phyloP scores from a whole-genome alignment of 2,888 invertebrate species.

The Halictus ligatus region DNA sequence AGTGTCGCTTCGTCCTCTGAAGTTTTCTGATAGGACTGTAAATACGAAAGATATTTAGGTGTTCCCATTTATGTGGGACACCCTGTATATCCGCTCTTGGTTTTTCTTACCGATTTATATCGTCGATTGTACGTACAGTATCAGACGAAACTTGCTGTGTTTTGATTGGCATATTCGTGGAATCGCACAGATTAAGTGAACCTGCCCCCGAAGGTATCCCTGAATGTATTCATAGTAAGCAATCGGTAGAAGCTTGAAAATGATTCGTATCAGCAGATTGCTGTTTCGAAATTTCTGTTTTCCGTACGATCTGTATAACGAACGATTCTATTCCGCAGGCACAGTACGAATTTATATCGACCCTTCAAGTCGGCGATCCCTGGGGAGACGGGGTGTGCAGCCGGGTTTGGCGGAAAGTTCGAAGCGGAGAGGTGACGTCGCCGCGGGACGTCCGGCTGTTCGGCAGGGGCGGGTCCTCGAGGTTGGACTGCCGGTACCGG shows the following conservation, averaged over 20 bases:
- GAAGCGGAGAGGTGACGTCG: slow-evolving; percentile 88
- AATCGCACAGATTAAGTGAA: no score
- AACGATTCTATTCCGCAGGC: slow-evolving; percentile 74
- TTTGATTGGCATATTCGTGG: no score
- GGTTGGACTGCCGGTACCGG: slow-evolving; percentile 91
- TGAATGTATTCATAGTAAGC: no score
- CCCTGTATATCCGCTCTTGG: not conserved
- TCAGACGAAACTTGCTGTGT: no score
- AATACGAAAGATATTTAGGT: no score
- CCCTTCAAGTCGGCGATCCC: slow-evolving; percentile 89
- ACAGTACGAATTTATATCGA: slow-evolving; percentile 94
- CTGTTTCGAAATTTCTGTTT: not conserved
- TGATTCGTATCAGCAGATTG: no score
- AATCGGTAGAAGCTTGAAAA: no score
- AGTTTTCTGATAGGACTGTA: no score
- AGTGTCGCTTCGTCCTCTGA: no score
- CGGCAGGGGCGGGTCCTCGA: slow-evolving; percentile 92
- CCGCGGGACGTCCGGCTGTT: slow-evolving; percentile 92
- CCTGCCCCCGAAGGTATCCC: no score
- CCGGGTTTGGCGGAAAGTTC: slow-evolving; percentile 88
- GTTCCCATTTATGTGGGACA: no score
- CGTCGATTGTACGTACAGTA: no score
- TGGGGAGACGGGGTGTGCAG: slow-evolving; percentile 86
- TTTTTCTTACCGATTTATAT: not conserved
- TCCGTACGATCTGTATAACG: not conserved